phyloP scores from a whole-genome alignment of 2,888 invertebrate genomes.

The Seira sanloemensis region DNA sequence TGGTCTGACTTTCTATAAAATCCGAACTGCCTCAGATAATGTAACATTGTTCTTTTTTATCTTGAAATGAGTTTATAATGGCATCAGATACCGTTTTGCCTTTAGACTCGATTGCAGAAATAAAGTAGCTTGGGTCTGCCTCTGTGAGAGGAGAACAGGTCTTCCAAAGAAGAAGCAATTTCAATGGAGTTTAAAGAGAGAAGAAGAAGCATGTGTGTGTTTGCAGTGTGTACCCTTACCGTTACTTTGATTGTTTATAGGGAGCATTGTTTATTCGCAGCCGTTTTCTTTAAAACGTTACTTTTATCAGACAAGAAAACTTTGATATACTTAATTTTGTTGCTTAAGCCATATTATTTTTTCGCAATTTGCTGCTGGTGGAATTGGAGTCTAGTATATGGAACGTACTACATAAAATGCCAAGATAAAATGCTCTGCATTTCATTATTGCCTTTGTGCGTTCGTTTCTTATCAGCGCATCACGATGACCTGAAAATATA shows the following conservation, averaged over 20 bases:
- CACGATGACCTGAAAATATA: slow-evolving; percentile 8
- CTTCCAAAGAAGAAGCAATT: slow-evolving; percentile 3
- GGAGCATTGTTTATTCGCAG: neutral
- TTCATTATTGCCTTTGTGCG: too few relatives aligned
- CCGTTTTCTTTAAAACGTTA: slow-evolving; percentile 4
- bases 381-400: slow-evolving; percentile 7
- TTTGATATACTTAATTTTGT: neutral
- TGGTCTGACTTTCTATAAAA: neutral
- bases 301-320: slow-evolving; percentile 6
- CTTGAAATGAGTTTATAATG: neutral
- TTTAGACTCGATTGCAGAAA: slow-evolving; percentile 10
- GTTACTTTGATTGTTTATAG: slow-evolving; percentile 10
- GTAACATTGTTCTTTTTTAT: slow-evolving; percentile 6
- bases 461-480: slow-evolving; percentile 1
- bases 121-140: neutral
- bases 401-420: neutral
- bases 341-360: slow-evolving; percentile 1
- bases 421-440: too few relatives aligned
- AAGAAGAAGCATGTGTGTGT: slow-evolving; percentile 5
- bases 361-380: neutral
- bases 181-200: neutral
- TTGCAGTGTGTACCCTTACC: neutral
- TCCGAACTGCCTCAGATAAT: neutral
- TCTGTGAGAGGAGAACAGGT: slow-evolving; percentile 5
- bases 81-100: slow-evolving; percentile 1